Evolutionary conservation across 1,140 invertebrate genomes (phyloP).

Genomic region (Ceratosolen fusciceps): DNA sequence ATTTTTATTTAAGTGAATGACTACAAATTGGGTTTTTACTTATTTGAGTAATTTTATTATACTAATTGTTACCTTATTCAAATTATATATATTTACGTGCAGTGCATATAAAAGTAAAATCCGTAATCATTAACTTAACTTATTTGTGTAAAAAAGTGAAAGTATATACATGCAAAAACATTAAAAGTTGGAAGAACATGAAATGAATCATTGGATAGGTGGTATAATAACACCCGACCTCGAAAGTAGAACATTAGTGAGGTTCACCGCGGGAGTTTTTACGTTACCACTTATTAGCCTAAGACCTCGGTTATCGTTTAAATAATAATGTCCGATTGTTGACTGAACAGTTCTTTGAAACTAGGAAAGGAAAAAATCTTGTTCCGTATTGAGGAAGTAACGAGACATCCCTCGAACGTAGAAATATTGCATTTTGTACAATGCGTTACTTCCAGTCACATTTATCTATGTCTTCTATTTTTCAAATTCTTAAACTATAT

Average conservation of each 20-base stretch:
- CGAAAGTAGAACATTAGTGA: constrained; percentile 49
- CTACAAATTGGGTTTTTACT: no score
- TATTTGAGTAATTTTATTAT: no score
- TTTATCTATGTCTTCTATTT: neutral
- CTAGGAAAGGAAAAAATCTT: constrained; percentile 54
- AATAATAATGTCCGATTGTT: constrained; percentile 62
- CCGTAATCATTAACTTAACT: no score
- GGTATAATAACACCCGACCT: constrained; percentile 28
- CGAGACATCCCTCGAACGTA: constrained; percentile 19
- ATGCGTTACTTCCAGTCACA: neutral
- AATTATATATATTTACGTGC: no score
- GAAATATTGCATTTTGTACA: constrained; percentile 8
- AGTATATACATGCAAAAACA: neutral
- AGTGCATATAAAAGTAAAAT: no score
- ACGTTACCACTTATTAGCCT: constrained; percentile 63
- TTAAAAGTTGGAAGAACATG: neutral
- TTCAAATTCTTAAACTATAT: no score
- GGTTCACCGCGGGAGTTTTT: constrained; percentile 59
- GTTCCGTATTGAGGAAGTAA: constrained; percentile 33
- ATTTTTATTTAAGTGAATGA: no score
- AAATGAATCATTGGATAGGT: neutral
- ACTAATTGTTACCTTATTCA: no score
- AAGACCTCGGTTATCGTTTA: constrained; percentile 59
- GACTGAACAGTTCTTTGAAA: constrained; percentile 56
- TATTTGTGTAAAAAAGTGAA: neutral